Percentiles rank a stretch among this genome's conserved stretches.
Conservation (phyloP, 2,797 vertebrate species). For the Mus spretus region DNA sequence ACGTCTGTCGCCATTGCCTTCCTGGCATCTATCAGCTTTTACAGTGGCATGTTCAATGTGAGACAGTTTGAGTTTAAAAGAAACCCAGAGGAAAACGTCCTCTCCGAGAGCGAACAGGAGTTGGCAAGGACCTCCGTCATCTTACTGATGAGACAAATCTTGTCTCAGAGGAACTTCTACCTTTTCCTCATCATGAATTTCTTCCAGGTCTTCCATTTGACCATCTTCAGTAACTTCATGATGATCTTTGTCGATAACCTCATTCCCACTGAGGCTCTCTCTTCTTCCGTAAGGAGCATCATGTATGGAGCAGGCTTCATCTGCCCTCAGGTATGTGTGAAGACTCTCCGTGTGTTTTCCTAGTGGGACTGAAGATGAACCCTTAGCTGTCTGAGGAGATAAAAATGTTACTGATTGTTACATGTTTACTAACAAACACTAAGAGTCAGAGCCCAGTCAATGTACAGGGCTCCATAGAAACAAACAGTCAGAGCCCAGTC, state of each 20-base stretch:
- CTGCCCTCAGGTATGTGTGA: conserved; percentile 93
- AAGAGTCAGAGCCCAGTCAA: neutral
- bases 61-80: conserved; percentile 88
- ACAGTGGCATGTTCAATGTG: conserved; percentile 90
- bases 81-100: neutral
- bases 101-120: conserved; percentile 40
- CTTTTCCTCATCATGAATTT: conserved; percentile 95
- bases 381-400: conserved; percentile 40
- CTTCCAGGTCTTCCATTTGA: conserved; percentile 94
- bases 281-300: conserved; percentile 91
- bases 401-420: conserved; percentile 26
- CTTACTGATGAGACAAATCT: conserved; percentile 92
- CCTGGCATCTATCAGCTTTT: conserved; percentile 92
- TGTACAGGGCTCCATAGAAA: neutral
- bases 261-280: conserved; percentile 92
- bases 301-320: conserved; percentile 96
- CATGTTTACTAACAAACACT: conserved; percentile 5
- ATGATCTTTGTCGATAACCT: conserved; percentile 95
- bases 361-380: conserved; percentile 18
- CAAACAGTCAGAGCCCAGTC: neutral
- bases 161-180: conserved; percentile 92
- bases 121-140: conserved; percentile 88
- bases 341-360: neutral
- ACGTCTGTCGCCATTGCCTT: conserved; percentile 88
- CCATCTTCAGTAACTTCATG: conserved; percentile 96